Evolutionary conservation across 2,888 invertebrate genomes (phyloP).

Genomic region (Syrphus vitripennis): DNA sequence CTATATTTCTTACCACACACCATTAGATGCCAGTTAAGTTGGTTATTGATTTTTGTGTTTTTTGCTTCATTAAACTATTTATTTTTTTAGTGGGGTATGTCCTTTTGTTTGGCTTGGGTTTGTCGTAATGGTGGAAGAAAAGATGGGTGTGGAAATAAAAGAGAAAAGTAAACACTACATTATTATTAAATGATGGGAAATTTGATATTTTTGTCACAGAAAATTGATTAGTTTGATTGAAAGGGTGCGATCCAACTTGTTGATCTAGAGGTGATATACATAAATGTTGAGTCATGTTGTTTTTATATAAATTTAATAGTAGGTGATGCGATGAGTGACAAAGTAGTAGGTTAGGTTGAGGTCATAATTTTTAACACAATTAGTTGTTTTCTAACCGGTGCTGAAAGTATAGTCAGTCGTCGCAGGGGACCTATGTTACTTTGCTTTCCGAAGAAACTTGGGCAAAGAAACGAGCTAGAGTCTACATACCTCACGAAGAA

Average conservation of each 20-base stretch:
- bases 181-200: constrained; percentile 59
- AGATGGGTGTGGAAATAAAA: background rate
- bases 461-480: no score
- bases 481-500: no score
- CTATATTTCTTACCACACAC: constrained; percentile 56
- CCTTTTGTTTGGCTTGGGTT: constrained; percentile 5
- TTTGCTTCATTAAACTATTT: constrained; percentile 12
- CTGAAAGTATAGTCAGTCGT: no score
- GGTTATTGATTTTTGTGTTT: constrained; percentile 59
- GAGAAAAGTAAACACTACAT: constrained; percentile 23
- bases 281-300: background rate
- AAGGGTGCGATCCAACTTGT: constrained; percentile 53
- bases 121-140: background rate
- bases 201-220: constrained; percentile 45
- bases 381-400: no score
- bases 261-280: constrained; percentile 42
- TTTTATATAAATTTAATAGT: no score
- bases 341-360: no score
- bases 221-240: constrained; percentile 50
- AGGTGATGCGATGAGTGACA: no score
- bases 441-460: no score
- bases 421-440: no score
- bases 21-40: constrained; percentile 32
- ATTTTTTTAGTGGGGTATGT: background rate
- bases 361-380: no score